Percentiles rank a stretch among this genome's conserved stretches.
Evolutionary conservation across 2,888 invertebrate species (phyloP).

Genomic region (Elmis aenea): DNA sequence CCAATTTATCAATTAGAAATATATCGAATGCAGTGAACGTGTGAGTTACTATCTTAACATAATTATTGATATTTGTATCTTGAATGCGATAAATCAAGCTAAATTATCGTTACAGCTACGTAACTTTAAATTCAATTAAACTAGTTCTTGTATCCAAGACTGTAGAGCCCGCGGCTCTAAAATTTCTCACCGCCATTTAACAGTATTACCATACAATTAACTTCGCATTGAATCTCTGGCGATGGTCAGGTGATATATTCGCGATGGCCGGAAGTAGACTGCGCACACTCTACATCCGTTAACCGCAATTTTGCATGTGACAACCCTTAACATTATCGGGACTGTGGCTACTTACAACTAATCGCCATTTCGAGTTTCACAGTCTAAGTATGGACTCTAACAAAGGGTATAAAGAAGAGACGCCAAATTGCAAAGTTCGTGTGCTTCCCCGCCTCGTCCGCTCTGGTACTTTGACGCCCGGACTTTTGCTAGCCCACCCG

Average conservation of each 20-base stretch:
- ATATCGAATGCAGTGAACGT: no score
- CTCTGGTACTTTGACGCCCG: constrained; percentile 13
- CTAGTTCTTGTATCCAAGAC: constrained; percentile 10
- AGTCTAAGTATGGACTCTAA: constrained; percentile 28
- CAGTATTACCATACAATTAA: constrained; percentile 13
- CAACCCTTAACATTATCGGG: constrained; percentile 28
- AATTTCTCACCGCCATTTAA: constrained; percentile 33
- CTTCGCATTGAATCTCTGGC: constrained; percentile 28
- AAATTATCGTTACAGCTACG: constrained; percentile 7
- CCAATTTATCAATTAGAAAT: no score
- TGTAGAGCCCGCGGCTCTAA: constrained; percentile 21
- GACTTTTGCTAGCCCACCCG: constrained; percentile 12
- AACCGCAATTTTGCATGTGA: constrained; percentile 37
- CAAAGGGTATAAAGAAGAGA: constrained; percentile 35
- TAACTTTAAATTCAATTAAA: constrained; percentile 19
- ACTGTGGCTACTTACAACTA: constrained; percentile 22
- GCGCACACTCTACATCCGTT: constrained; percentile 23
- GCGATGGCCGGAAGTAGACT: constrained; percentile 21
- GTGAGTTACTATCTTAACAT: no score
- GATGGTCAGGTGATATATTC: constrained; percentile 32
- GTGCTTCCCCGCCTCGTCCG: constrained; percentile 17
- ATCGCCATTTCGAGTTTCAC: constrained; percentile 23
- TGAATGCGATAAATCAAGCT: no score
- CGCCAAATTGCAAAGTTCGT: constrained; percentile 37
- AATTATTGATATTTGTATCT: no score